Evolutionary conservation across 2,113 vertebrate genomes (phyloP).

Genomic region (Bostrychus sinensis): DNA sequence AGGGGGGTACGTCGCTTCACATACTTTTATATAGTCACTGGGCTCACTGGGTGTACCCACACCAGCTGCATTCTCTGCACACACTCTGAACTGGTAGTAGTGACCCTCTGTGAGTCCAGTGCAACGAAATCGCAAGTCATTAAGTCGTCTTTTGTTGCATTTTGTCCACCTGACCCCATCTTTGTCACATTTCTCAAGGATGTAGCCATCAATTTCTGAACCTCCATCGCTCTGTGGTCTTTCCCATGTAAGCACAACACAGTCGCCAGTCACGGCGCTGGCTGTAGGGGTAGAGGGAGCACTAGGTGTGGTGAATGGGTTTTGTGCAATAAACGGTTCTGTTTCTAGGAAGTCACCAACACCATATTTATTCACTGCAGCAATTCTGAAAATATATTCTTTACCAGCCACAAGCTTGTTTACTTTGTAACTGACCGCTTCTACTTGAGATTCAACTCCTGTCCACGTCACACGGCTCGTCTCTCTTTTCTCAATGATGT

Average conservation of each 20-base stretch:
- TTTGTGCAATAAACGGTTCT: slow-evolving; percentile 89
- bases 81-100: slow-evolving; percentile 94
- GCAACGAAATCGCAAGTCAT: slow-evolving; percentile 88
- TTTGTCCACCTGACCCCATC: slow-evolving; percentile 95
- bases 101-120: slow-evolving; percentile 92
- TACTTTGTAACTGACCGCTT: slow-evolving; percentile 93
- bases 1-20: slow-evolving; percentile 92
- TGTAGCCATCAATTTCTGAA: slow-evolving; percentile 94
- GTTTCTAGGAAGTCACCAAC: slow-evolving; percentile 94
- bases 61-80: slow-evolving; percentile 96
- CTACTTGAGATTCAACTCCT: slow-evolving; percentile 88
- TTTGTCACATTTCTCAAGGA: slow-evolving; percentile 96
- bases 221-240: slow-evolving; percentile 91
- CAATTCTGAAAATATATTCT: slow-evolving; percentile 97
- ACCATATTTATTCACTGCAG: slow-evolving; percentile 95
- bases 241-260: slow-evolving; percentile 91
- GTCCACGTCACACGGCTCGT: slow-evolving; percentile 97
- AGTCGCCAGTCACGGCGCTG: slow-evolving; percentile 90
- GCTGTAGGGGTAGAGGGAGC: slow-evolving; percentile 89
- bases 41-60: slow-evolving; percentile 89
- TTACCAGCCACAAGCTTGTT: slow-evolving; percentile 92
- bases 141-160: slow-evolving; percentile 95
- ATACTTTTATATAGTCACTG: slow-evolving; percentile 90
- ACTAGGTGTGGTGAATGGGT: slow-evolving; percentile 90
- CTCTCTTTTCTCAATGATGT: slow-evolving; percentile 95